A percentile compares a stretch with the other conserved stretches of the same genome.
These are phyloP conservation scores for Eubucco bourcierii DNA, from an alignment of 2,113 vertebrate species.

Conservation along the genomic window DNA sequence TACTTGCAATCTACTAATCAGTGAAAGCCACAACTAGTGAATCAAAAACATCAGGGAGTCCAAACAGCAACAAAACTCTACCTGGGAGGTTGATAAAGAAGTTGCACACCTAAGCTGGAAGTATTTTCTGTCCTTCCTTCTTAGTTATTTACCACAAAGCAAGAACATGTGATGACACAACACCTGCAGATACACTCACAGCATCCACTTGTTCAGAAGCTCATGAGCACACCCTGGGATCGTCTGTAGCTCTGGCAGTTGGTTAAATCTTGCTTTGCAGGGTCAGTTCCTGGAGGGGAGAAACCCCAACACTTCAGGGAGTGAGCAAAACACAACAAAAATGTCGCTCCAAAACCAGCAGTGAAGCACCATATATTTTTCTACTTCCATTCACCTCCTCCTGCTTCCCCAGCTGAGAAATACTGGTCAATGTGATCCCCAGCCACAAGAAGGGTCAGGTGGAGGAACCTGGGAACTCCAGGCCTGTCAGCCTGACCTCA, in stretches of 20 bases:
- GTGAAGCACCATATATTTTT: not conserved
- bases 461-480: too few species aligned
- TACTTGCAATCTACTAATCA: not conserved
- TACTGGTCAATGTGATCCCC: too few species aligned
- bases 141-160: not conserved
- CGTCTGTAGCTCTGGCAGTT: not conserved
- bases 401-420: not conserved
- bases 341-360: too few species aligned
- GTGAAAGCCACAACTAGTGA: not conserved
- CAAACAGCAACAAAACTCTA: not conserved
- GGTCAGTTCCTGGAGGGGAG: not conserved
- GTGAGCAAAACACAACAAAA: not conserved
- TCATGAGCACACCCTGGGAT: not conserved
- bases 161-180: not conserved
- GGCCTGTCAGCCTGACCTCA: too few species aligned
- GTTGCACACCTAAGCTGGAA: not conserved
- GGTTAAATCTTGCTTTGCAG: not conserved
- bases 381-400: not conserved
- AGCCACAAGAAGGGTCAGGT: too few species aligned
- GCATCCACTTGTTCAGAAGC: not conserved
- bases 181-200: fast-evolving
- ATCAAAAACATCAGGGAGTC: not conserved
- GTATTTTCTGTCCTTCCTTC: not conserved
- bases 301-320: not conserved
- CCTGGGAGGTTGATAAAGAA: not conserved